phyloP scores from a whole-genome alignment of 1,140 invertebrate genomes.

The Leptinotarsa undecemlineata region DNA sequence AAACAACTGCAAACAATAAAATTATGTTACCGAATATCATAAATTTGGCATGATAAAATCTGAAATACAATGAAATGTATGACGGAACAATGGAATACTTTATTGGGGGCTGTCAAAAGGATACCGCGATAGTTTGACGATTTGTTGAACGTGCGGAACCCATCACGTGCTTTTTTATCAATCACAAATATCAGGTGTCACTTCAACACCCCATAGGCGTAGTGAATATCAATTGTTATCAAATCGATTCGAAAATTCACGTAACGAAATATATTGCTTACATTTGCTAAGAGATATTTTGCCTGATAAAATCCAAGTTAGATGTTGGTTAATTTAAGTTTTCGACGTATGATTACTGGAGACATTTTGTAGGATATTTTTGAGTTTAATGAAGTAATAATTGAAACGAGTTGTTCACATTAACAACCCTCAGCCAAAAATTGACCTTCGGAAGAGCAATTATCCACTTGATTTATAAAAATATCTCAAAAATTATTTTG shows the following conservation, averaged over 20 bases:
- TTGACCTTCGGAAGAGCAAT: too few species aligned
- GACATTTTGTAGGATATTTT: too few species aligned
- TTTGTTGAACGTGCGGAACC: conserved; percentile 37
- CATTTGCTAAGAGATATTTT: too few species aligned
- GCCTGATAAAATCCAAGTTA: too few species aligned
- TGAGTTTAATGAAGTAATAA: too few species aligned
- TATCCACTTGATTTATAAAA: too few species aligned
- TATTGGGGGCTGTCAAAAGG: conserved; percentile 28
- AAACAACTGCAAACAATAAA: not conserved
- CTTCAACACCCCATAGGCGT: not conserved
- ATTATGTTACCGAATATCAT: conserved; percentile 10
- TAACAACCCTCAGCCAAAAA: too few species aligned
- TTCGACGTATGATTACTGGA: too few species aligned
- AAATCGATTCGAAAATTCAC: not conserved
- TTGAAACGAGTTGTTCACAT: too few species aligned
- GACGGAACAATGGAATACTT: conserved; percentile 37
- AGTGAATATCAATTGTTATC: not conserved
- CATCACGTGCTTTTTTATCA: conserved; percentile 13
- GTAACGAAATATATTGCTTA: not conserved
- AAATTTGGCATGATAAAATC: conserved; percentile 19
- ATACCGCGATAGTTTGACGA: conserved; percentile 28
- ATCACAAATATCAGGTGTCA: not conserved
- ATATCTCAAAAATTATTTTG: conserved; percentile 21
- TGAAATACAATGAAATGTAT: conserved; percentile 36
- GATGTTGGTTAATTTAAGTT: too few species aligned